phyloP scores from a whole-genome alignment of 2,888 invertebrate species.

The Sphecodes monilicornis region DNA sequence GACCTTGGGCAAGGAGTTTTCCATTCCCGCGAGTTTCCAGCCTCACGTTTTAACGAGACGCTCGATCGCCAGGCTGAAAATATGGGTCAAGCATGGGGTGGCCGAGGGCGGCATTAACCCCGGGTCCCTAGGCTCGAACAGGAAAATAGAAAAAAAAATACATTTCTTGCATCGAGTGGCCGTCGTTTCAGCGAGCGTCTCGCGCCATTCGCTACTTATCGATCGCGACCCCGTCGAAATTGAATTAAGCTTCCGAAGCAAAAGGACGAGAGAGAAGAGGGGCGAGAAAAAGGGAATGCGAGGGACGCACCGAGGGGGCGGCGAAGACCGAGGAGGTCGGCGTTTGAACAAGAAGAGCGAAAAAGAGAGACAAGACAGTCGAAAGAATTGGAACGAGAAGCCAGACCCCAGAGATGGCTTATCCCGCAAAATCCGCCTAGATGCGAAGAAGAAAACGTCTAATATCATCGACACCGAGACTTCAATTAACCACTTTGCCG shows the following conservation, averaged over 20 bases:
- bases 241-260: conserved; percentile 44
- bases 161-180: neutral
- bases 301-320: neutral
- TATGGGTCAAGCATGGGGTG: conserved; percentile 52
- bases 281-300: neutral
- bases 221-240: conserved; percentile 46
- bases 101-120: conserved; percentile 46
- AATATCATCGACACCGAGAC: conserved; percentile 60
- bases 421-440: conserved; percentile 53
- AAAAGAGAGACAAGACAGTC: neutral
- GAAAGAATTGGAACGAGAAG: conserved; percentile 16
- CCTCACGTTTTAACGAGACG: conserved; percentile 44
- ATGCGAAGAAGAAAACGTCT: conserved; percentile 27
- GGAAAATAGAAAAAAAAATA: neutral
- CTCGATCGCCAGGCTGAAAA: conserved; percentile 18
- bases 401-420: conserved; percentile 11
- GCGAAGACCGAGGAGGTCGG: neutral
- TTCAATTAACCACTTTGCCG: conserved; percentile 65
- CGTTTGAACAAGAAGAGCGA: conserved; percentile 12
- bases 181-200: conserved; percentile 20
- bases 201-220: conserved; percentile 46
- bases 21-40: conserved; percentile 3
- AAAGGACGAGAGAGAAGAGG: neutral
- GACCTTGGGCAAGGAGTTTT: conserved; percentile 20
- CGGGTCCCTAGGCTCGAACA: neutral